Conservation (phyloP, 2,888 invertebrate species). For the Noctua janthe region DNA sequence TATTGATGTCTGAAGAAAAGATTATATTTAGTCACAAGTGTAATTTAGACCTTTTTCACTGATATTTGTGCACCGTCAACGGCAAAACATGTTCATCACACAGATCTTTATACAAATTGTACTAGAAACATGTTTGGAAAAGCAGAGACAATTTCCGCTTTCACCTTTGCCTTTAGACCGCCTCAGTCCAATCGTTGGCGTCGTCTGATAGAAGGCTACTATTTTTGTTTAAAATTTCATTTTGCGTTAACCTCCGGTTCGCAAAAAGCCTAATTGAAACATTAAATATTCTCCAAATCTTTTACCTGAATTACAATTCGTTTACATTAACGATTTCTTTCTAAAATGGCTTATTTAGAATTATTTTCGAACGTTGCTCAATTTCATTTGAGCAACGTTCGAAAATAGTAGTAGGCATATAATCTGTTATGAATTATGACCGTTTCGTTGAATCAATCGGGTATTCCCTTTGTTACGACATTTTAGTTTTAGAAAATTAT, state of each 20-base stretch:
- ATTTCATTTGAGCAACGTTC: neutral
- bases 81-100: neutral
- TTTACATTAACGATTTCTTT: conserved; percentile 27
- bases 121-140: neutral
- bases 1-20: neutral
- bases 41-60: neutral
- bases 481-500: conserved; percentile 36
- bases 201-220: conserved; percentile 47
- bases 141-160: conserved; percentile 13
- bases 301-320: conserved; percentile 31
- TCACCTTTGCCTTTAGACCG: neutral
- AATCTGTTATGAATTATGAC: conserved; percentile 42
- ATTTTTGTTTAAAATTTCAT: conserved; percentile 62
- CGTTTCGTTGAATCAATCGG: conserved; percentile 31
- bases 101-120: neutral
- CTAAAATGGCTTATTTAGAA: conserved; percentile 32
- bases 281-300: conserved; percentile 55
- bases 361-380: neutral
- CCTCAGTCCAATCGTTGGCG: conserved; percentile 22
- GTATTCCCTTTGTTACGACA: conserved; percentile 38
- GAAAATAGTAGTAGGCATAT: neutral
- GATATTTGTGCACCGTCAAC: neutral
- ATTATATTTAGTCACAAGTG: neutral
- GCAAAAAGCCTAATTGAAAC: conserved; percentile 58
- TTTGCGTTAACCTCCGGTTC: conserved; percentile 41